Conservation (phyloP, 2,113 vertebrate species). For the Indri indri region DNA sequence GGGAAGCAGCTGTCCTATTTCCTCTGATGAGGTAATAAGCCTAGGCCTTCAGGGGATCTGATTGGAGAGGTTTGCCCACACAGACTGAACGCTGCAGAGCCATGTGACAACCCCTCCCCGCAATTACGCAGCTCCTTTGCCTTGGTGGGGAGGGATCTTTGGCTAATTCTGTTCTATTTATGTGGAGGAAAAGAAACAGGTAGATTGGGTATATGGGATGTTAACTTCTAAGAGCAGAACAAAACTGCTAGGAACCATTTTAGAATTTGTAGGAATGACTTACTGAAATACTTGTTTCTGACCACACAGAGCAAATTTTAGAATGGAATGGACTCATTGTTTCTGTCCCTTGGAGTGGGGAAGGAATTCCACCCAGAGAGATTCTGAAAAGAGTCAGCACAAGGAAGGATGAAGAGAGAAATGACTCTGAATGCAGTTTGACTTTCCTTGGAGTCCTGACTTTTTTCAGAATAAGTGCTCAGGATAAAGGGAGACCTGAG, state of each 20-base stretch:
- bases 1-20: constrained; percentile 59
- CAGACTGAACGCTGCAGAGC: not conserved
- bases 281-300: not conserved
- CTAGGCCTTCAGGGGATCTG: not conserved
- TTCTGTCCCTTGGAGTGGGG: not conserved
- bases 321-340: not conserved
- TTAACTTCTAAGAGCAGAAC: not conserved
- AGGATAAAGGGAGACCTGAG: too few relatives aligned
- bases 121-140: not conserved
- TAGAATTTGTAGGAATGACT: not conserved
- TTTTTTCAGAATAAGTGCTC: not conserved
- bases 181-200: not conserved
- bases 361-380: not conserved
- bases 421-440: not conserved
- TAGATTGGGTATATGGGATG: not conserved
- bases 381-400: not conserved
- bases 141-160: too few relatives aligned
- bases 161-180: not conserved
- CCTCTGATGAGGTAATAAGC: constrained; percentile 54
- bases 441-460: not conserved
- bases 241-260: not conserved
- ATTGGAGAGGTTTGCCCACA: not conserved
- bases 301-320: not conserved
- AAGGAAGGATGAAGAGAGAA: not conserved
- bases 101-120: too few relatives aligned